Evolutionary conservation across 2,113 vertebrate species (phyloP).

Genomic region (Grantiella picta): DNA sequence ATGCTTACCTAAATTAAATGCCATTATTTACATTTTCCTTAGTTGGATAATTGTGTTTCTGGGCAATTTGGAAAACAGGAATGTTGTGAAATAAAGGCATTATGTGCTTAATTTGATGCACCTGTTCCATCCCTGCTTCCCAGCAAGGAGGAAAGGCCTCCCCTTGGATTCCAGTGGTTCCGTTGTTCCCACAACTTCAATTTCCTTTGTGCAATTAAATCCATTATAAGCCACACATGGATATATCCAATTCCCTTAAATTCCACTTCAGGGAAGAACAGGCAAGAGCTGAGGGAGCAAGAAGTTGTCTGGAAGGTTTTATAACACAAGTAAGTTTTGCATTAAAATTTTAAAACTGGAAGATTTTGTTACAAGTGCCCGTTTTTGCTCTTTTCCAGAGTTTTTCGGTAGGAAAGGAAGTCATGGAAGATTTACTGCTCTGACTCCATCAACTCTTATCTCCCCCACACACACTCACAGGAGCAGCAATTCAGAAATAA

Average conservation of each 20-base stretch:
- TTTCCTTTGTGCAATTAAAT: background rate
- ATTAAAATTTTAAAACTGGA: background rate
- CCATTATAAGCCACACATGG: background rate
- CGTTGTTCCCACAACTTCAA: background rate
- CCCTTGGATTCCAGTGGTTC: background rate
- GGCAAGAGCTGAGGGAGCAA: background rate
- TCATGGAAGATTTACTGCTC: constrained; percentile 13
- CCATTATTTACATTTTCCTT: background rate
- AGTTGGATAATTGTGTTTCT: background rate
- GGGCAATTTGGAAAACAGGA: background rate
- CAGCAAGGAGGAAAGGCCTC: background rate
- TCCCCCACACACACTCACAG: background rate
- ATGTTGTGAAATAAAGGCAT: background rate
- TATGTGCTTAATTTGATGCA: background rate
- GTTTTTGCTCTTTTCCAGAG: background rate
- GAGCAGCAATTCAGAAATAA: background rate
- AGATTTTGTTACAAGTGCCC: background rate
- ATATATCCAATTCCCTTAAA: background rate
- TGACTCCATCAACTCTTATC: constrained; percentile 2
- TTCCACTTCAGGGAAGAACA: background rate
- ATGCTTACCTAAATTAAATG: background rate
- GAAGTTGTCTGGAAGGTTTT: background rate
- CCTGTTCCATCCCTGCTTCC: background rate
- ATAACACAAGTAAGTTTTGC: background rate
- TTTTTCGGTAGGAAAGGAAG: background rate